Conservation (phyloP, 2,888 invertebrate genomes). For the Coenonympha arcania region DNA sequence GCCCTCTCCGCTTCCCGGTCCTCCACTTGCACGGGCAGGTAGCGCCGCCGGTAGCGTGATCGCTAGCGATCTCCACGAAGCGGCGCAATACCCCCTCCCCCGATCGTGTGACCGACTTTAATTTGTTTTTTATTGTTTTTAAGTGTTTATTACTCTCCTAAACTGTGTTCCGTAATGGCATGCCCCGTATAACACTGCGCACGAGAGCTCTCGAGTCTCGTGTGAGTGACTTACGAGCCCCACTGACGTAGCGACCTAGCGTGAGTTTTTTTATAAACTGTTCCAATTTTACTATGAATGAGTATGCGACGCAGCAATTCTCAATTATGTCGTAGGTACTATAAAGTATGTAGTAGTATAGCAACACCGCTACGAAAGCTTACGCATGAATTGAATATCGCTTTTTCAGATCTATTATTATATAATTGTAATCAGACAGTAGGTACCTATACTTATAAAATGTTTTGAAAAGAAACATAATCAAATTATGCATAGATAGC, state of each 20-base stretch:
- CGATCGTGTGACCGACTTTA: slow-evolving; percentile 57
- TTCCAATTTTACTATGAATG: slow-evolving; percentile 32
- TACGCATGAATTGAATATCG: slow-evolving; percentile 11
- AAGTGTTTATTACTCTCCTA: slow-evolving; percentile 65
- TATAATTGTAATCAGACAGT: too few relatives aligned
- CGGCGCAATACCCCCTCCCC: slow-evolving; percentile 41
- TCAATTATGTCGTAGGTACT: slow-evolving; percentile 13
- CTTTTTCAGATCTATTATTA: slow-evolving; percentile 4
- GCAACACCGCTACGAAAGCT: slow-evolving; percentile 11
- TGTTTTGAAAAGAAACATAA: background rate
- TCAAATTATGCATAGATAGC: background rate
- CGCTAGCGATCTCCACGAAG: slow-evolving; percentile 53
- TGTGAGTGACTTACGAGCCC: slow-evolving; percentile 39
- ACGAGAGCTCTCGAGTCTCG: slow-evolving; percentile 32
- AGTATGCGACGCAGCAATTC: slow-evolving; percentile 21
- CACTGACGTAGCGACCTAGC: slow-evolving; percentile 31
- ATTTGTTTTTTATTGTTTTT: slow-evolving; percentile 66
- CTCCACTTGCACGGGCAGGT: slow-evolving; percentile 41
- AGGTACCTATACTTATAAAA: too few relatives aligned
- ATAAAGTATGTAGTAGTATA: slow-evolving; percentile 7
- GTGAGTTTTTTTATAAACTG: slow-evolving; percentile 43
- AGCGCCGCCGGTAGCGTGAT: slow-evolving; percentile 59
- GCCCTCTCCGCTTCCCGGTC: slow-evolving; percentile 21
- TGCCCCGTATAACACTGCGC: slow-evolving; percentile 40
- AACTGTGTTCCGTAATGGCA: slow-evolving; percentile 57